phyloP scores from a whole-genome alignment of 2,797 vertebrate species.

The Hippoglossus hippoglossus region DNA sequence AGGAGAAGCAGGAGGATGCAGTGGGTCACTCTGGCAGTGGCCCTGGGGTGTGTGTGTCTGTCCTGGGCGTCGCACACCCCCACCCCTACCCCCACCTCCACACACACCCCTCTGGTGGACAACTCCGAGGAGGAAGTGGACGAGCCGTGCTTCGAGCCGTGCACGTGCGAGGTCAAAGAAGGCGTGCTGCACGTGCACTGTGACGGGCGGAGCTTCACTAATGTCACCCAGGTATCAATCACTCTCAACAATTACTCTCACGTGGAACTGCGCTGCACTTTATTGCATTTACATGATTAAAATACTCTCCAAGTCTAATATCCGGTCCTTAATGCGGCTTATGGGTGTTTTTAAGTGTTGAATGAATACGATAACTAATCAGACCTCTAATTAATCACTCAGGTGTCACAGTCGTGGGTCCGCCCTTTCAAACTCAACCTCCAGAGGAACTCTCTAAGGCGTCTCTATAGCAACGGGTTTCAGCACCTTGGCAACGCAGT shows the following conservation, averaged over 20 bases:
- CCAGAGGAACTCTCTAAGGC: conserved; percentile 97
- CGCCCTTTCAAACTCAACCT: conserved; percentile 99
- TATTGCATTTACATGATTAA: conserved; percentile 40
- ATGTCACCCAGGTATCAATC: conserved; percentile 84
- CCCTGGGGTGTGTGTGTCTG: conserved; percentile 78
- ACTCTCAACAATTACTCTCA: conserved; percentile 8
- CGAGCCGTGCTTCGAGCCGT: conserved; percentile 90
- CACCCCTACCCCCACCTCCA: conserved; percentile 81
- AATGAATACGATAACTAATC: conserved; percentile 77
- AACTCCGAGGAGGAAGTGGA: conserved; percentile 86
- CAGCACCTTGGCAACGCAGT: conserved; percentile 99
- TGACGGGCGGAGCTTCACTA: conserved; percentile 95
- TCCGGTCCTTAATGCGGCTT: conserved; percentile 84
- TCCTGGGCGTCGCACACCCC: conserved; percentile 74
- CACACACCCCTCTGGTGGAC: conserved; percentile 85
- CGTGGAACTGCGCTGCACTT: conserved; percentile 11
- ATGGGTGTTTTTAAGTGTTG: conserved; percentile 67
- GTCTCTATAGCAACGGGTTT: conserved; percentile 99
- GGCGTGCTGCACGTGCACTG: conserved; percentile 98
- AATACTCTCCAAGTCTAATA: conserved; percentile 57
- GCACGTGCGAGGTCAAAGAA: conserved; percentile 97
- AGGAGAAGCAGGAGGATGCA: conserved; percentile 84
- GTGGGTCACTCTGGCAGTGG: conserved; percentile 82
- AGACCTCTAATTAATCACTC: conserved; percentile 72
- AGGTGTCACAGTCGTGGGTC: conserved; percentile 87